Conservation (phyloP, 2,797 vertebrate genomes). For the Gallinago nigripennis region DNA sequence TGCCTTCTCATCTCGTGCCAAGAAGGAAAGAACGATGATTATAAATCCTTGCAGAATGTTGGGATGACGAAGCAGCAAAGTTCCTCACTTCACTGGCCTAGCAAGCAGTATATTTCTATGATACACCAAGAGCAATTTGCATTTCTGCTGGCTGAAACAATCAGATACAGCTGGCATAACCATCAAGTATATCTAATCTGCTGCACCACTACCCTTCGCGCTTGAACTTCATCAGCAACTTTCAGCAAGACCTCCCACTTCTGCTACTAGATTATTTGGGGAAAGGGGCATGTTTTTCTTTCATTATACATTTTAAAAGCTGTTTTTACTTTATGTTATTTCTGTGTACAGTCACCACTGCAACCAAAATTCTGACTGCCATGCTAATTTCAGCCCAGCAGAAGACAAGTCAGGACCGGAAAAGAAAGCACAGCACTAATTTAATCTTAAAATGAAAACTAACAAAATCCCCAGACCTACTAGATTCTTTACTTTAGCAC, state of each 20-base stretch:
- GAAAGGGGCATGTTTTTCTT: neutral
- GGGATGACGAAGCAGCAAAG: neutral
- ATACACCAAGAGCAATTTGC: neutral
- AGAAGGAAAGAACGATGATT: neutral
- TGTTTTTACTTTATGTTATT: neutral
- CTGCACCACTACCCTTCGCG: neutral
- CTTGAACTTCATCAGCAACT: neutral
- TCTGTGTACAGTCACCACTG: neutral
- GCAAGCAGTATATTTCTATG: neutral
- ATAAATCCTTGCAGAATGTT: neutral
- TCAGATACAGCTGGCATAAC: neutral
- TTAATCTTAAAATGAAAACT: neutral
- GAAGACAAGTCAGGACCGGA: neutral
- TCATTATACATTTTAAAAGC: neutral
- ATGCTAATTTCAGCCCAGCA: neutral
- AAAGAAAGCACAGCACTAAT: neutral
- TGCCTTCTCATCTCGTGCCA: conserved; percentile 23
- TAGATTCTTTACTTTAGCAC: neutral
- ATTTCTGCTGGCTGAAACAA: neutral
- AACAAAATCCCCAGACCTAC: neutral
- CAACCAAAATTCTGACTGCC: neutral
- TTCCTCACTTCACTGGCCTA: neutral
- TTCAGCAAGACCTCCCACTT: neutral
- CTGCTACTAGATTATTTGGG: neutral
- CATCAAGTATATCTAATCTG: neutral